phyloP scores from a whole-genome alignment of 2,888 invertebrate species.

The Tachina fera region DNA sequence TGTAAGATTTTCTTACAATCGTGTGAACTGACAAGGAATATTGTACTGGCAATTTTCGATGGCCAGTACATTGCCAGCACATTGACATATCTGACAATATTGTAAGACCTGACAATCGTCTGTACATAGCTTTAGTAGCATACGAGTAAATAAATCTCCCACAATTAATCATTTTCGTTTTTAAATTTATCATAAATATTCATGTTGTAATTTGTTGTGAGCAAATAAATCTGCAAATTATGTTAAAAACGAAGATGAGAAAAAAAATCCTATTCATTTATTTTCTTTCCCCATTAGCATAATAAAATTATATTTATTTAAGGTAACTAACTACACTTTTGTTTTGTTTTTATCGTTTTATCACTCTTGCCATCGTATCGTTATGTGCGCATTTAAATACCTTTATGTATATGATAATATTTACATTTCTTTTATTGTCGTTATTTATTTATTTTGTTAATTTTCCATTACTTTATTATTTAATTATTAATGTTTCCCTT shows the following conservation, averaged over 20 bases:
- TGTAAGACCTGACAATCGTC: too few species aligned
- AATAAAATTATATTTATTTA: slow-evolving; percentile 29
- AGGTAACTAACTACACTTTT: background rate
- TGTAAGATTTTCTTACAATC: too few species aligned
- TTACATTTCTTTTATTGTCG: background rate
- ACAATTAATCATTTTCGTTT: too few species aligned
- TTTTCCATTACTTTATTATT: slow-evolving; percentile 32
- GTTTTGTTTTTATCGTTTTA: background rate
- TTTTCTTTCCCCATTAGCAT: slow-evolving; percentile 36
- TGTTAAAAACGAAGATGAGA: slow-evolving; percentile 14
- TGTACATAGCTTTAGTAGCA: too few species aligned
- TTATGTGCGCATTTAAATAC: too few species aligned
- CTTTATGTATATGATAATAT: background rate
- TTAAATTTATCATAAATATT: too few species aligned
- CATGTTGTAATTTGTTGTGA: too few species aligned
- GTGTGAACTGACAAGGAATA: too few species aligned
- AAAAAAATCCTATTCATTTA: slow-evolving; percentile 9
- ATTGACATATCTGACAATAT: too few species aligned
- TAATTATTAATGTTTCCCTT: slow-evolving; percentile 5
- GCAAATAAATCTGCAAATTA: slow-evolving; percentile 7
- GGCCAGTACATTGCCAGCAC: too few species aligned
- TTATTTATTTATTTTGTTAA: background rate
- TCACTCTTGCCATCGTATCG: background rate
- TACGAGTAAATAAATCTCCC: too few species aligned
- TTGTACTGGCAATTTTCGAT: too few species aligned